These are phyloP conservation scores for Goniozus legneri DNA, from an alignment of 1,140 invertebrate genomes.

Conservation along the genomic window DNA sequence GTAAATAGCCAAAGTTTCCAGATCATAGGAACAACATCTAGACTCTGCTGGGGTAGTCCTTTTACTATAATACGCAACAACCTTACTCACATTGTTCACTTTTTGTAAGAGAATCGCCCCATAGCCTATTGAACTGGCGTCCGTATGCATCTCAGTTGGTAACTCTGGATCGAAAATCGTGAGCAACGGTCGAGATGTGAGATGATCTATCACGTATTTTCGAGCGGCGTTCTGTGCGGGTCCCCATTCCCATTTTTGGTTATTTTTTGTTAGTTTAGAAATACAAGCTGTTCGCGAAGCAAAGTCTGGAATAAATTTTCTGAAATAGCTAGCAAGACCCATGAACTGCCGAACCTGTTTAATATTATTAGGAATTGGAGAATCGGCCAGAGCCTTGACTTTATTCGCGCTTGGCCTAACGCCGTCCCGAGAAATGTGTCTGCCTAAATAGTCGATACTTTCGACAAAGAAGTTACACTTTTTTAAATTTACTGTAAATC, in stretches of 20 bases:
- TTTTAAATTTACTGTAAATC: not conserved
- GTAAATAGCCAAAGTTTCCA: conserved; percentile 25
- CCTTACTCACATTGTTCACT: conserved; percentile 12
- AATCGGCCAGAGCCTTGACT: not conserved
- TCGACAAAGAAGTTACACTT: not conserved
- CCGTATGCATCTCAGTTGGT: conserved; percentile 8
- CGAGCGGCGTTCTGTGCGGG: not conserved
- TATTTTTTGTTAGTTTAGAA: not conserved
- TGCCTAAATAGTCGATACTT: not conserved
- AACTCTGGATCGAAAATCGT: conserved; percentile 23
- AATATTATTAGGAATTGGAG: not conserved
- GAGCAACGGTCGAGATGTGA: not conserved
- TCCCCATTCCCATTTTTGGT: not conserved
- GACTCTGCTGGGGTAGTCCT: conserved; percentile 25
- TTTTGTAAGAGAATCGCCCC: conserved; percentile 30
- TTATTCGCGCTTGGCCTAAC: not conserved
- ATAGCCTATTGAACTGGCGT: conserved; percentile 11
- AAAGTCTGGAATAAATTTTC: not conserved
- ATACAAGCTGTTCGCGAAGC: not conserved
- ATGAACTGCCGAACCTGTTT: not conserved
- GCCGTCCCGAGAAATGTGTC: not conserved
- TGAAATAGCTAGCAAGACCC: not conserved
- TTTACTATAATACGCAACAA: conserved; percentile 31
- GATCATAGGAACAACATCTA: conserved; percentile 31
- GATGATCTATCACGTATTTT: not conserved